Base-by-base conservation (phyloP, 2,888 invertebrate species). In the Melipona beecheii region DNA sequence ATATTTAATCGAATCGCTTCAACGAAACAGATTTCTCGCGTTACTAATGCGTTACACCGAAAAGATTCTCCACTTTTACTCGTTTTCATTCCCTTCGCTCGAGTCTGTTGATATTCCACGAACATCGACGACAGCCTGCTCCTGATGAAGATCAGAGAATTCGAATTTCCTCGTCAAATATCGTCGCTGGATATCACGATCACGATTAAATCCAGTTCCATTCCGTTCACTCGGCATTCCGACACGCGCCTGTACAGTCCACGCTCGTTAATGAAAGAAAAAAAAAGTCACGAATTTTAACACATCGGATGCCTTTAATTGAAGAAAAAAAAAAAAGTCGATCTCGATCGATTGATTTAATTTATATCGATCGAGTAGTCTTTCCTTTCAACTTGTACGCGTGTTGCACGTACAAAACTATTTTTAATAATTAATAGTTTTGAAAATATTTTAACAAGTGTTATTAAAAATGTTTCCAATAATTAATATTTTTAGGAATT, bases 141-240 rank as follows among this genome's bases (percentile, higher is more conserved):
- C 65, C 36, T 15, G 36, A 65, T 65, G 36, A n/a, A n/a, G n/a
- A 36, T 21, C 31, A 13, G 13, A 31, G 64, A 64, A 31, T 64
- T 65, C 36, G 36, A 65, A 65, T 65, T 65, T 36, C 65, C 36
- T 21, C 65, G 5, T 65, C 65, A n/a, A 65, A 65, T 65, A 65
- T 65, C 64, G 65, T 65, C 62, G 21, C 13, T 27, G 9, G 27
- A 4, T 31, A 64, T 64, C 62, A 13, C 62, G 62, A 64, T 31
- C 36, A 36, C 36, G n/a, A 65, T 65, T 36, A 36, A 15, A 36
- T 65, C n/a, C 36, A 15, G 36, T 21, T 65, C 36, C 15, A 36
- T 65, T 65, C 65, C 36, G 15, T 36, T n/a, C 65, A 65, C 36
- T 36, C 21, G 31, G 21, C 64, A 64, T 64, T 21, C 65, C 21